Evolutionary conservation across 2,888 invertebrate genomes (phyloP), one percentile per base, ranked within the genome.

Genomic region (Tholera decimalis): DNA sequence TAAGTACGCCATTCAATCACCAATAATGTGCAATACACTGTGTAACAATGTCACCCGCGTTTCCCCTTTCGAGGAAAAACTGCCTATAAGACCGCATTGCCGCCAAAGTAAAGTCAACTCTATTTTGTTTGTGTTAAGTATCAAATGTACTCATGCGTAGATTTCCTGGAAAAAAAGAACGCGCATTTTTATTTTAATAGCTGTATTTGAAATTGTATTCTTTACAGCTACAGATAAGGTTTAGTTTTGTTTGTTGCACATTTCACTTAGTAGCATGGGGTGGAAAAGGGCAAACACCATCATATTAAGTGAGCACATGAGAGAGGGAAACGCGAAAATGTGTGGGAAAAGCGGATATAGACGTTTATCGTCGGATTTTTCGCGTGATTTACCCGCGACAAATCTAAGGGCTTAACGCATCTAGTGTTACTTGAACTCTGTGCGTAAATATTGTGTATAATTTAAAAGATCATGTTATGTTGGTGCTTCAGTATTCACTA

Each of bases 301-400:
- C 94, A 94, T 94, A 94, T 94, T 94, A 95, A 95, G 93, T 95
- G 95, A 94, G 94, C 95, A 95, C 94, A 95, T 94, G 95, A 94
- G 94, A 94, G 94, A 82, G 84, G 94, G 93, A 91, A 93, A 92
- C 88, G 92, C 89, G 92, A 94, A 95, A 95, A 95, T 93, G 94
- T 93, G 94, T 95, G 94, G 93, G 94, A 94, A 95, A 94, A 94
- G 91, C 94, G 94, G 95, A 95, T 95, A 95, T 94, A 94, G 95
- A 95, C 94, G 89, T 95, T 94, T 94, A 94, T 94, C 93, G 93
- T 84, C 83, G 95, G 94, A 94, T 95, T 95, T 95, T 92, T 92
- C 95, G 93, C 91, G 90, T 95, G 95, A 95, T 95, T 95, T 95
- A 92, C 87, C 85, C 89, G 89, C 89, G 93, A 94, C 94, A 94